Evolutionary conservation across 2,113 vertebrate species (phyloP), one percentile per base, ranked within the genome.

Genomic region (Anguilla japonica): DNA sequence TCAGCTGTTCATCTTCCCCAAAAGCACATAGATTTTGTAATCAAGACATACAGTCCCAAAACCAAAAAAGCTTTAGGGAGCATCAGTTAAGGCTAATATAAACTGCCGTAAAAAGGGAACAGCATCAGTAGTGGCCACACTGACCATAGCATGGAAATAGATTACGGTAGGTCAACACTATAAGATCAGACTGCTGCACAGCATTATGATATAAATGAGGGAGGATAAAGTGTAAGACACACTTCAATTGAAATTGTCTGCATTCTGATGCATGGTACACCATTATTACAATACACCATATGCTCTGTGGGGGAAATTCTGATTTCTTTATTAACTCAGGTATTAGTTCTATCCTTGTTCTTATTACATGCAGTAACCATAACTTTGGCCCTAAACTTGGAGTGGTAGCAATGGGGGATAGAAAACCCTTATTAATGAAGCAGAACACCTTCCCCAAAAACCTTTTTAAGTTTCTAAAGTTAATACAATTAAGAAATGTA

Each of bases 401-500:
- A 80, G 39, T 16, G 46, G 46, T 22, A 63, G 63, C 20, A 63
- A 41, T 63, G 40, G 41, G 14, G 39, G 79, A 80, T 11, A 13
- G 18, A 60, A 13, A 43, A 22, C 34, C 82, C 29, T 67, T 89
- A 40, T 60, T 83, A 63, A 85, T 22, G 79, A 29, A 71, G 83
- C 39, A 82, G 41, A 20, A 82, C 13, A 9, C n/a, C 22, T 46
- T 13, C 85, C 85, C 83, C 26, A 56, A 20, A 86, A 90, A 88
- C 50, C 57, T 43, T 80, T 56, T 22, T 60, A 81, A 41, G 81
- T 83, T 60, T 84, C 56, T 84, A 84, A 29, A 34, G 26, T 80
- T 63, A 89, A 63, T 91, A 87, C 90, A 88, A 85, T 63, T 16
- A 79, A 67, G 26, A 8, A 86, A 87, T n/a, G 1, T 15, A 84